Evolutionary conservation across 2,797 vertebrate genomes (phyloP).

Genomic region (Pipistrellus kuhlii): DNA sequence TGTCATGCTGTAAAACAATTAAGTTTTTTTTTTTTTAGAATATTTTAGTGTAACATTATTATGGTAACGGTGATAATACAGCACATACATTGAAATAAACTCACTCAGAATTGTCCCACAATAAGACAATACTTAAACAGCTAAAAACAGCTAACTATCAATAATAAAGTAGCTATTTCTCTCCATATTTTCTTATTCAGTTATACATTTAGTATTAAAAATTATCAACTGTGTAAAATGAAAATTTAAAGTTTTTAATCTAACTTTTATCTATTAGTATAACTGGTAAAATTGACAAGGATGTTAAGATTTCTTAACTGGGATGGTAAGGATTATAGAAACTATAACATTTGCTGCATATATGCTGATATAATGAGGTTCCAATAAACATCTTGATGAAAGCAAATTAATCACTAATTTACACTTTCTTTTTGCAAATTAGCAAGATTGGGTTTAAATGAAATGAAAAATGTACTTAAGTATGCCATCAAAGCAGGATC

Average conservation of each 20-base stretch:
- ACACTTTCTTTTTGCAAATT: conserved; percentile 65
- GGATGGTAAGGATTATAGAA: conserved; percentile 74
- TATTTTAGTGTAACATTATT: not conserved
- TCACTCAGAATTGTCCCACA: not conserved
- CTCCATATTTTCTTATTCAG: conserved; percentile 40
- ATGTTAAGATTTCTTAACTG: not conserved
- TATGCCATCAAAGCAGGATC: not conserved
- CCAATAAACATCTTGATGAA: conserved; percentile 76
- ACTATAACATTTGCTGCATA: conserved; percentile 68
- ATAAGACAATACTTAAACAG: not conserved
- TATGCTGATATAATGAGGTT: conserved; percentile 71
- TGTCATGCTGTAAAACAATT: not conserved
- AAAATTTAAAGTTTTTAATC: conserved; percentile 72
- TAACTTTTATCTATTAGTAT: conserved; percentile 62
- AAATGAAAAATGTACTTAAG: conserved; percentile 65
- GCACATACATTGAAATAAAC: conserved; percentile 11
- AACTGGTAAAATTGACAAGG: conserved; percentile 73
- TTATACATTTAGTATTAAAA: conserved; percentile 33
- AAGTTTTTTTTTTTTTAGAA: not conserved
- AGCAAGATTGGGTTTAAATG: conserved; percentile 53
- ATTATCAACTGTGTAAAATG: conserved; percentile 58
- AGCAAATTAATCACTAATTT: conserved; percentile 75
- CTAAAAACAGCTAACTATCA: not conserved
- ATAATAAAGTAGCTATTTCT: conserved; percentile 65
- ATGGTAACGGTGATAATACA: not conserved